Conservation (phyloP, 1,140 invertebrate genomes). For the Pseudobourletiella spinata region DNA sequence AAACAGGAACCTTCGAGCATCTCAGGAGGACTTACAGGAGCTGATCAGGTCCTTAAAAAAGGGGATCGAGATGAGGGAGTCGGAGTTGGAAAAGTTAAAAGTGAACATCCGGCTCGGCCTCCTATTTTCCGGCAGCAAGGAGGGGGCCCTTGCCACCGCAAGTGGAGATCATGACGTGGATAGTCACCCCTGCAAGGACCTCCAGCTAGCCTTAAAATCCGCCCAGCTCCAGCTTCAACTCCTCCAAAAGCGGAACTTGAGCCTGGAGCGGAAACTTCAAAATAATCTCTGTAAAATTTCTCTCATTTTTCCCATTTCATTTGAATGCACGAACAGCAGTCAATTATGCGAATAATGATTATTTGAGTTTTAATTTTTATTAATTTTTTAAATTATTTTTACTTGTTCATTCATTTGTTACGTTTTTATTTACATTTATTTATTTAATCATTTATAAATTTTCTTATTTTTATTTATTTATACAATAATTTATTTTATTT, state of each 20-base stretch:
- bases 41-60: slow-evolving; percentile 18
- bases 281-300: slow-evolving; percentile 23
- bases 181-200: slow-evolving; percentile 8
- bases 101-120: not conserved
- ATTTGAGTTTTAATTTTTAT: no score
- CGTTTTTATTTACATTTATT: no score
- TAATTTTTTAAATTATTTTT: no score
- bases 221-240: slow-evolving; percentile 29
- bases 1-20: slow-evolving; percentile 14
- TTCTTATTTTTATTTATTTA: no score
- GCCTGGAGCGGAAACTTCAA: slow-evolving; percentile 30
- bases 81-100: slow-evolving; percentile 25
- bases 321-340: no score
- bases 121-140: not conserved
- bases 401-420: no score
- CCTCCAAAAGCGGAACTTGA: slow-evolving; percentile 27
- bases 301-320: not conserved
- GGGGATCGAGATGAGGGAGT: slow-evolving; percentile 22
- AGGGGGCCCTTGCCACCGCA: not conserved
- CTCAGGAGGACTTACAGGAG: slow-evolving; percentile 16
- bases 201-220: slow-evolving; percentile 13
- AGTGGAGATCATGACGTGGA: slow-evolving; percentile 11
- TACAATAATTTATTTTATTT: no score
- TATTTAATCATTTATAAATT: no score
- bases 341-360: no score